Base-by-base conservation (phyloP, 2,797 vertebrate species). In the Spondyliosoma cantharus region DNA sequence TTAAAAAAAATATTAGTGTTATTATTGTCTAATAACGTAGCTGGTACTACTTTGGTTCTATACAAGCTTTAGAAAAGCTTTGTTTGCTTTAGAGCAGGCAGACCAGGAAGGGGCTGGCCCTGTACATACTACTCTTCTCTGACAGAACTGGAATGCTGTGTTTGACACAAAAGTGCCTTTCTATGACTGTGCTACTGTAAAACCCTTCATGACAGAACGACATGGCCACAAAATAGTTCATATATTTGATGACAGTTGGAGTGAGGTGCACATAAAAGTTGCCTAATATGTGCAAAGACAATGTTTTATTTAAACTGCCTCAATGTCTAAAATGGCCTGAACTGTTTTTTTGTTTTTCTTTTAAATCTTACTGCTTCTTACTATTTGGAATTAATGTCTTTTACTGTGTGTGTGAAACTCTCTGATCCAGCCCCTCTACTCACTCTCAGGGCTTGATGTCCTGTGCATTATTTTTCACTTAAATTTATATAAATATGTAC, bases 401-500 rank as follows among this genome's bases (percentile, higher is more conserved):
- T 92, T 82, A 82, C 90, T 60, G 94, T 92, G 95, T 92, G 95
- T 95, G 90, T 91, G 85, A 90, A 90, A 74, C 76, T 86, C 76
- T 76, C 74, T 83, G 90, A 88, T 93, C 86, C 93, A 95, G 93
- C 93, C 93, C 93, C 90, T 94, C 94, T 95, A 95, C 96, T 96
- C 96, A 96, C 95, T 96, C 96, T 94, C 96, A 94, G 95, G 96
- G 96, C 97, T 97, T 93, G 96, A 97, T 81, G 96, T 95, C 96
- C 96, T 96, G 97, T 95, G 94, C 94, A 95, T 96, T 93, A 94
- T 94, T 94, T 95, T 96, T 94, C 95, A 94, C 92, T 90, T 91
- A 95, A 91, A 93, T 95, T 95, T 93, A 92, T 96, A 95, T 95
- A 91, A 93, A 90, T 90, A 91, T 95, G 93, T 95, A 96, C 92